Percentiles rank a stretch among this genome's conserved stretches.
Conservation (phyloP, 2,888 invertebrate species). For the Uropetala carovei region DNA sequence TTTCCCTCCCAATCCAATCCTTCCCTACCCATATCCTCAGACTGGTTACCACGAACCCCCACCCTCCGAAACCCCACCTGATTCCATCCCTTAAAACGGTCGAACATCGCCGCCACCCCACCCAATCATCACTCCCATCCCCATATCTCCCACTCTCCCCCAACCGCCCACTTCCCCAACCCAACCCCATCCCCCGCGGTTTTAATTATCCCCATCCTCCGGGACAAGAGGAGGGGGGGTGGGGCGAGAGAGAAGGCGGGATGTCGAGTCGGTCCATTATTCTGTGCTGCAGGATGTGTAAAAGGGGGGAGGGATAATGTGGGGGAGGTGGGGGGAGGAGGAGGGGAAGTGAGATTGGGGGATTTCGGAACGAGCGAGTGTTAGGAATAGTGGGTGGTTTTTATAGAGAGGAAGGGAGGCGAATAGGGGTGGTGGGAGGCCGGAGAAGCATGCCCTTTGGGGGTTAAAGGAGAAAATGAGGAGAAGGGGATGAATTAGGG, state of each 20-base stretch:
- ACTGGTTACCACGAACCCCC: background rate
- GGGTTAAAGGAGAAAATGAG: background rate
- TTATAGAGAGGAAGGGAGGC: background rate
- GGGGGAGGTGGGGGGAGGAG: no score
- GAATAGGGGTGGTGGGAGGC: background rate
- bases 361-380: no score
- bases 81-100: background rate
- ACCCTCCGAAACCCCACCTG: background rate
- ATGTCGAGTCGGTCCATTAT: background rate
- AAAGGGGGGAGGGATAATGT: background rate
- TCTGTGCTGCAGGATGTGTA: background rate
- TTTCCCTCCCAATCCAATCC: background rate
- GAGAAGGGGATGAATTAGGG: background rate
- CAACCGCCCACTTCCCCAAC: background rate
- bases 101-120: constrained; percentile 22
- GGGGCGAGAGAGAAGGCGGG: background rate
- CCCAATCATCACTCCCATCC: constrained; percentile 22
- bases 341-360: background rate
- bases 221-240: background rate
- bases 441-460: constrained; percentile 1
- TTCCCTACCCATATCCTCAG: background rate
- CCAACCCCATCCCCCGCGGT: background rate
- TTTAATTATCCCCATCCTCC: constrained; percentile 53
- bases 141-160: background rate
- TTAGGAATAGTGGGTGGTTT: no score